phyloP scores from a whole-genome alignment of 2,888 invertebrate genomes.

The Tenthredo livida region DNA sequence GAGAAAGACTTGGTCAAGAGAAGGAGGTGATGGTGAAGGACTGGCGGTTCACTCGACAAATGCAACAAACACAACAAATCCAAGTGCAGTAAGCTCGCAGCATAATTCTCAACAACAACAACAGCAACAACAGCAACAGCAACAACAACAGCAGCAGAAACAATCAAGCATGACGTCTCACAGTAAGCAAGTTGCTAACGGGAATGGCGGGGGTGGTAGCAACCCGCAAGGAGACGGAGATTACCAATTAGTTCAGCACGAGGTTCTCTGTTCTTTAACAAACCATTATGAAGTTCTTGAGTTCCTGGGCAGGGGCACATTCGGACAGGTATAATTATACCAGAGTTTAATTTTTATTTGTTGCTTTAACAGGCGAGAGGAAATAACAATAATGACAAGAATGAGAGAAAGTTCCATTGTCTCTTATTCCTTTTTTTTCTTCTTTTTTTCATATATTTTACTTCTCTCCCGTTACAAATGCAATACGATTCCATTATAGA shows the following conservation, averaged over 20 bases:
- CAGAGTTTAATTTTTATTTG: neutral
- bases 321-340: conserved; percentile 85
- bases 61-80: conserved; percentile 80
- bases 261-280: conserved; percentile 97
- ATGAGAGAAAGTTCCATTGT: conserved; percentile 1
- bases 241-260: conserved; percentile 99
- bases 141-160: conserved; percentile 78
- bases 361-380: neutral
- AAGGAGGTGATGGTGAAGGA: conserved; percentile 83
- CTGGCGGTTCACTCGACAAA: conserved; percentile 74
- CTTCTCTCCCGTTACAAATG: neutral
- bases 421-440: neutral
- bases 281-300: conserved; percentile 98
- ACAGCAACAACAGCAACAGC: conserved; percentile 64
- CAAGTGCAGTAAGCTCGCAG: conserved; percentile 75
- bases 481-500: neutral
- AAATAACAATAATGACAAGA: neutral
- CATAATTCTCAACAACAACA: conserved; percentile 75
- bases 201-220: conserved; percentile 81
- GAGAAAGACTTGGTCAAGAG: conserved; percentile 84
- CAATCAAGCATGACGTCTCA: conserved; percentile 88
- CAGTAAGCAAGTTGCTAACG: conserved; percentile 90
- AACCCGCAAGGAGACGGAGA: conserved; percentile 91
- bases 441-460: neutral
- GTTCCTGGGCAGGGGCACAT: conserved; percentile 99